phyloP scores from a whole-genome alignment of 2,888 invertebrate genomes.

The Zhuqinia jingwanae region DNA sequence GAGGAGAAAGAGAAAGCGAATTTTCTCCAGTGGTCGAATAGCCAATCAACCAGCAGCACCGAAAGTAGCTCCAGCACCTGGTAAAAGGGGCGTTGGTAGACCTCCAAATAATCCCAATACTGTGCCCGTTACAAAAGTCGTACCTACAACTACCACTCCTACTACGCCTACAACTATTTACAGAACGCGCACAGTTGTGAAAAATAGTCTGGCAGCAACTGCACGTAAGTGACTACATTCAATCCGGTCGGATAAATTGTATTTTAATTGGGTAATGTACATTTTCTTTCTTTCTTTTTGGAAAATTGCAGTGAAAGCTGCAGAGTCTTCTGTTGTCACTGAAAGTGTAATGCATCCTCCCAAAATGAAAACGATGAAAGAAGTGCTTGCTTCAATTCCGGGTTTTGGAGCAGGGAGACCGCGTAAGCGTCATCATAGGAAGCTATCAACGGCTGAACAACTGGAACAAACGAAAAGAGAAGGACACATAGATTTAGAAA shows the following conservation, averaged over 20 bases:
- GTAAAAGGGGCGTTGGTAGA: slow-evolving; percentile 65
- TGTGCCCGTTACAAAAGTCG: slow-evolving; percentile 20
- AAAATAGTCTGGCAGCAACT: slow-evolving; percentile 76
- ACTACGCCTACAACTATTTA: slow-evolving; percentile 71
- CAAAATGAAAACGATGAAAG: slow-evolving; percentile 89
- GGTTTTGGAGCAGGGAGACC: slow-evolving; percentile 91
- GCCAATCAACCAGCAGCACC: slow-evolving; percentile 36
- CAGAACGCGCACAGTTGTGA: slow-evolving; percentile 77
- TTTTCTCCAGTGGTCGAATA: slow-evolving; percentile 64
- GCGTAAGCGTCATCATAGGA: slow-evolving; percentile 89
- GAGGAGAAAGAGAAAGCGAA: slow-evolving; percentile 73
- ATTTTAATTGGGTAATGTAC: too few species aligned
- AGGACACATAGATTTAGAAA: slow-evolving; percentile 96
- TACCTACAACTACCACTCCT: not conserved
- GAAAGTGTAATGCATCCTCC: slow-evolving; percentile 76
- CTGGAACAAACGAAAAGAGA: slow-evolving; percentile 92
- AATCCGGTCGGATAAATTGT: not conserved
- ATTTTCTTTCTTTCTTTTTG: not conserved
- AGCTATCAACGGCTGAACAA: slow-evolving; percentile 94
- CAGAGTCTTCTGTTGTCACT: slow-evolving; percentile 10
- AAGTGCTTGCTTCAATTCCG: slow-evolving; percentile 93
- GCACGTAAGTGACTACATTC: slow-evolving; percentile 33
- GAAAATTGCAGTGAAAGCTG: slow-evolving; percentile 22
- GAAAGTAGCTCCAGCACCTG: slow-evolving; percentile 50
- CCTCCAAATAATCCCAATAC: slow-evolving; percentile 53